Evolutionary conservation across 2,888 invertebrate species (phyloP), one percentile per base, ranked within the genome.

Genomic region (Sinhomidia bicolor): DNA sequence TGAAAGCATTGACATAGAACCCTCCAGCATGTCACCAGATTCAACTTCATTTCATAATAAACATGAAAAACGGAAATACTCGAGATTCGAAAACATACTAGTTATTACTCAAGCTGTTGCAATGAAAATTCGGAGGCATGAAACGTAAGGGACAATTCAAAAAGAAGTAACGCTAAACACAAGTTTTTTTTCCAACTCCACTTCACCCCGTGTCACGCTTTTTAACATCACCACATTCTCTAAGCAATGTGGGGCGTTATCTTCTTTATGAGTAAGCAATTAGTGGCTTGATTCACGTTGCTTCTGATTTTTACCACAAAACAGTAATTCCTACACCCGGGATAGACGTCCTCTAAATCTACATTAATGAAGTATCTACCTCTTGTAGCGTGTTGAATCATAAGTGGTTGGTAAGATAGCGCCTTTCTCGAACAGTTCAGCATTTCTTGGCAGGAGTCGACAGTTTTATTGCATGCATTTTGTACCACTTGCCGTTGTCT

Each of bases 1-100:
- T n/a, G 85, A 86, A 36, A 80, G 85, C 51, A 41, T 68, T 36
- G 85, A 86, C 26, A 14, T 57, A 12, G 85, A 86, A 23, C 78
- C 85, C 9, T 85, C 85, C 76, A 79, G 32, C 23, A 10, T 51
- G 7, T 44, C 81, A 36, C 44, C 60, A 62, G 81, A 81, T 23
- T 62, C 81, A 0, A 14, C n/a, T n/a, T n/a, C 14, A 14, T 81
- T 71, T 74, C 76, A 47, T 0, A 62, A 20, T 5, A 74, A 60
- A 9, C 32, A 23, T 6, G 79, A 32, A 6, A 86, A 86, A 36
- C 65, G 85, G 23, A 79, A 62, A 23, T 85, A 85, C 60, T 20
- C 62, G n/a, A 78, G 65, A 36, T 65, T 41, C 23, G 65, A 85
- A 41, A 41, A 23, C 17, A 32, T 62, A 29, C 14, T 76, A 6